A percentile compares a stretch with the other conserved stretches of the same genome.
These are phyloP conservation scores for Centropus bengalensis DNA, from an alignment of 2,113 vertebrate species.

Conservation along the genomic window DNA sequence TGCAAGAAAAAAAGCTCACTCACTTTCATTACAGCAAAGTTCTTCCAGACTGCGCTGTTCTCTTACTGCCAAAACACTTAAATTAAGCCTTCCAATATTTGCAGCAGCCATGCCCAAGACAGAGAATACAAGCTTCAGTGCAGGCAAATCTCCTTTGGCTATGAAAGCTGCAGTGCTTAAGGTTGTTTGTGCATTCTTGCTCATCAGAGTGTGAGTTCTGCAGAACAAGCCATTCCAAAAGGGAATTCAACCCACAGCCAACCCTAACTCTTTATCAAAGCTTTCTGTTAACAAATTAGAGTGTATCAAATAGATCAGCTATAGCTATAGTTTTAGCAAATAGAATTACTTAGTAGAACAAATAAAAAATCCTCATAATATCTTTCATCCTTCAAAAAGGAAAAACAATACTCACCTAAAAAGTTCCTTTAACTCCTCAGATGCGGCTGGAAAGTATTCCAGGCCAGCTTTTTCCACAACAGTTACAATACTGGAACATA, in stretches of 20 bases:
- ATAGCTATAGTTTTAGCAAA: neutral
- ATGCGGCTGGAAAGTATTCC: neutral
- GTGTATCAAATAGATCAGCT: neutral
- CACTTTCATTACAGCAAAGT: neutral
- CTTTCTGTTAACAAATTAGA: neutral
- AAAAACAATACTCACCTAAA: neutral
- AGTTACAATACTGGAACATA: neutral
- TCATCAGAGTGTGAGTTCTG: neutral
- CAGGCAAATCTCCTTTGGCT: neutral
- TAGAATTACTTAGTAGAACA: neutral
- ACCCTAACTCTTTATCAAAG: neutral
- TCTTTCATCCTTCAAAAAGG: neutral
- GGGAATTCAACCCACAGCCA: neutral
- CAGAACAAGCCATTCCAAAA: neutral
- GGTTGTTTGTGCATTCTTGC: neutral
- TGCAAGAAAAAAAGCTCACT: too few relatives aligned
- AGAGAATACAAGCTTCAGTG: neutral
- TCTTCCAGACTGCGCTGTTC: neutral
- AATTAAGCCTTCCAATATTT: neutral
- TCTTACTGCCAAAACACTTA: neutral
- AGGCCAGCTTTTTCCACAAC: conserved; percentile 3
- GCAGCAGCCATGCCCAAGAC: neutral
- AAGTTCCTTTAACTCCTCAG: neutral
- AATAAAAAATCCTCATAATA: neutral
- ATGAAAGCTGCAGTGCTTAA: neutral